Evolutionary conservation across 2,888 invertebrate species (phyloP).

Genomic region (Ethmia dodecea): DNA sequence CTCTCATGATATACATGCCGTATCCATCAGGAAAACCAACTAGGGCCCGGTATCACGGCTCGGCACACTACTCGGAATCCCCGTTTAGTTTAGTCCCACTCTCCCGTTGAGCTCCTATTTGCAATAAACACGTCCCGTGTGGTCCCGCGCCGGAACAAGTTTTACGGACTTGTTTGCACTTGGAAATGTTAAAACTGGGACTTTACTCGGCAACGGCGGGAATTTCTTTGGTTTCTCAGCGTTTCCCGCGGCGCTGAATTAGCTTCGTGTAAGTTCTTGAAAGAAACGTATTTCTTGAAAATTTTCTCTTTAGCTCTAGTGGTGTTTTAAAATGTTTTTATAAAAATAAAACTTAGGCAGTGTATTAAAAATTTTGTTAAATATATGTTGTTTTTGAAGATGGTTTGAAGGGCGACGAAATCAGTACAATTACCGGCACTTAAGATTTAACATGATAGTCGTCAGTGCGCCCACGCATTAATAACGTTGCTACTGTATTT

Average conservation of each 20-base stretch:
- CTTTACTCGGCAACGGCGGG: constrained; percentile 40
- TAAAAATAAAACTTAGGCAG: no score
- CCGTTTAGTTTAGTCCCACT: constrained; percentile 29
- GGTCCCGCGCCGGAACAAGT: constrained; percentile 44
- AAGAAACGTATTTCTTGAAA: no score
- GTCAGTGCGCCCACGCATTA: no score
- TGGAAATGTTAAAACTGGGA: constrained; percentile 50
- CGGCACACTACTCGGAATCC: constrained; percentile 12
- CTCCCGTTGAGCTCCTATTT: constrained; percentile 48
- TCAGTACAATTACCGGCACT: no score
- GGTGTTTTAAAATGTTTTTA: no score
- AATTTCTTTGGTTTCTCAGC: constrained; percentile 38
- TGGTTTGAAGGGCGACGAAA: no score
- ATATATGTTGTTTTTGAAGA: no score
- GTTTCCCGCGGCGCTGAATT: constrained; percentile 37
- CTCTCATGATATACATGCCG: constrained; percentile 26
- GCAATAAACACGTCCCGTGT: constrained; percentile 60
- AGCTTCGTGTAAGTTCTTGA: constrained; percentile 33
- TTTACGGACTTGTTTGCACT: constrained; percentile 54
- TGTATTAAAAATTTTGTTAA: no score
- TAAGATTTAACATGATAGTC: no score
- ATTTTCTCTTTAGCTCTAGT: no score
- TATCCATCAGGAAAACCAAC: constrained; percentile 43
- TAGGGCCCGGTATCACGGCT: constrained; percentile 14
- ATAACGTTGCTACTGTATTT: no score